Conservation (phyloP, 2,797 vertebrate genomes). For the Sylvilagus floridanus region DNA sequence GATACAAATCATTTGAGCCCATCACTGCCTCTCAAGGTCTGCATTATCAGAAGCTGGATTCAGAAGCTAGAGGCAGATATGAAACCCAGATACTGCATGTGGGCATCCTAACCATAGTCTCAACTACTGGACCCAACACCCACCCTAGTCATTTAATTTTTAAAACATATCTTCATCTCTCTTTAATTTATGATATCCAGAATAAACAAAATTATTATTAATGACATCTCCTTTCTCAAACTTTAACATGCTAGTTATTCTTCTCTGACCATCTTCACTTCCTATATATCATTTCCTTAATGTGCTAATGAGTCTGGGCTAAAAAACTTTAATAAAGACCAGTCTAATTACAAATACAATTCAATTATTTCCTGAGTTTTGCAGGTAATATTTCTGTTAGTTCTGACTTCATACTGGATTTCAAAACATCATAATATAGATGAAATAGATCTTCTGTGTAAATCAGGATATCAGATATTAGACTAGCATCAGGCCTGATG, state of each 20-base stretch:
- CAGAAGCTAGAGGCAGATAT: no score
- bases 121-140: not conserved
- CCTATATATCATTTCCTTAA: not conserved
- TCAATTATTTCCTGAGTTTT: conserved; percentile 10
- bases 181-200: not conserved
- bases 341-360: not conserved
- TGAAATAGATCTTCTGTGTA: not conserved
- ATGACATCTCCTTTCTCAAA: not conserved
- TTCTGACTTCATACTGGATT: not conserved
- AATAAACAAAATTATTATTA: not conserved
- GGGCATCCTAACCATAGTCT: no score
- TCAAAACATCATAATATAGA: not conserved
- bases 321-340: not conserved
- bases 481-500: not conserved
- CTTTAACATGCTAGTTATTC: not conserved
- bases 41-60: no score
- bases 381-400: not conserved
- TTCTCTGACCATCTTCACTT: not conserved
- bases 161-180: not conserved
- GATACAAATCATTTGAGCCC: not conserved
- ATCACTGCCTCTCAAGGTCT: not conserved
- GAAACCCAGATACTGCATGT: no score
- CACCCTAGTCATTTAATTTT: not conserved
- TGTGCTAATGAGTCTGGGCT: not conserved
- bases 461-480: not conserved